Evolutionary conservation across 2,888 invertebrate species (phyloP), one percentile per base, ranked within the genome.

Genomic region (Ophion ellenae): DNA sequence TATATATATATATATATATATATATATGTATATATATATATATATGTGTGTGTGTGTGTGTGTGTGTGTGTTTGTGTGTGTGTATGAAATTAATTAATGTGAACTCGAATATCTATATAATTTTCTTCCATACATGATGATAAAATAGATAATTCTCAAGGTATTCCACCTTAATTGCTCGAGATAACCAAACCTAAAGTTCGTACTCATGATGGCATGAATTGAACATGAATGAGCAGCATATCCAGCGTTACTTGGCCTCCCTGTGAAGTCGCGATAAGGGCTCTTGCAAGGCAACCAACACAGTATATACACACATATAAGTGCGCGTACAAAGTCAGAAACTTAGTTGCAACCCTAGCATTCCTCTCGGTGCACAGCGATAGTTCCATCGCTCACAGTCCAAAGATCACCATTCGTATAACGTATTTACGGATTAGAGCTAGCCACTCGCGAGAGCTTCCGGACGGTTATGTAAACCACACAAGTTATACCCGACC

Each of bases 141-240:
- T 70, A 80, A 79, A 82, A 85, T 80, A 71, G 61, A 80, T 80
- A 61, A 47, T 61, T 57, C 10, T 75, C 47, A 64, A 61, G 47
- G 70, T 82, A 69, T 79, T 76, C 57, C 24, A 24, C n/a, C 67
- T 47, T 85, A 80, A 85, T 85, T 83, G 76, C 67, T 71, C 59
- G n/a, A 71, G 75, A 45, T 59, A 85, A 57, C 75, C 45, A 63
- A 24, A 11, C n/a, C 24, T 11, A 61, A 85, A 85, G 71, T 85
- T 73, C 36, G 59, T 20, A 73, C 71, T 47, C 20, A 20, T 57
- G 24, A 28, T 70, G 47, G 64, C 32, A 47, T 28, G 63, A 36
- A n/a, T 70, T 17, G 57, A 79, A 75, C 70, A 57, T 70, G 74
- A 70, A 79, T 74, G 63, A 71, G 66, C 64, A 66, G 67, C 69